Percentiles rank a stretch among this genome's conserved stretches.
These are phyloP conservation scores for Drosophila carrolli DNA, from an alignment of 1,140 invertebrate genomes.

Conservation along the genomic window DNA sequence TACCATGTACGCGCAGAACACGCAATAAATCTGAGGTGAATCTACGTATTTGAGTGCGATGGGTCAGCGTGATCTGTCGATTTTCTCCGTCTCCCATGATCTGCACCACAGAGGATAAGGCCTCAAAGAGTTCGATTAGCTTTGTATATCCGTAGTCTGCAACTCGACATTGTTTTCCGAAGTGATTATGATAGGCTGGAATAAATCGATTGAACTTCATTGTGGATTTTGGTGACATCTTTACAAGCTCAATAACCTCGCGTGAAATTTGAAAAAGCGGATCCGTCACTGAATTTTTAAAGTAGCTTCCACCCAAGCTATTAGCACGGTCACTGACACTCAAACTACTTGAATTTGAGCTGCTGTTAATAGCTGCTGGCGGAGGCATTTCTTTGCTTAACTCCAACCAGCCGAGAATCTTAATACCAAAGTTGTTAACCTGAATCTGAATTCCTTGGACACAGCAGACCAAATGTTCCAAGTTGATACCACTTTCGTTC, in stretches of 20 bases:
- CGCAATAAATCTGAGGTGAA: constrained; percentile 95
- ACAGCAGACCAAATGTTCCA: constrained; percentile 95
- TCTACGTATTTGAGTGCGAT: constrained; percentile 93
- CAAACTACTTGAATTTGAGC: background rate
- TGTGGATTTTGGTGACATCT: too few relatives aligned
- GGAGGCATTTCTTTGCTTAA: constrained; percentile 53
- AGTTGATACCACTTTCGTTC: constrained; percentile 89
- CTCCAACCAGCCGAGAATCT: constrained; percentile 84
- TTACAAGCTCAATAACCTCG: too few relatives aligned
- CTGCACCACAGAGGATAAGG: too few relatives aligned
- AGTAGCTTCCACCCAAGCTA: constrained; percentile 33
- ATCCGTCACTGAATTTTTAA: too few relatives aligned
- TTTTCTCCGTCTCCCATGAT: constrained; percentile 95
- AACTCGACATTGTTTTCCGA: too few relatives aligned
- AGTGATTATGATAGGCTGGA: too few relatives aligned
- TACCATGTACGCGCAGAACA: constrained; percentile 92
- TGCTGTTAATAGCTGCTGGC: constrained; percentile 2
- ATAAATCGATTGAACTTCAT: too few relatives aligned
- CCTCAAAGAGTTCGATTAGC: too few relatives aligned
- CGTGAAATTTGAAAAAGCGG: too few relatives aligned
- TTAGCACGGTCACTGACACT: constrained; percentile 29
- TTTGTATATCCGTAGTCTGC: too few relatives aligned
- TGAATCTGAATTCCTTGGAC: constrained; percentile 89
- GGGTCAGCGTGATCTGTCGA: constrained; percentile 94
- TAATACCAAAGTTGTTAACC: constrained; percentile 85